Base-by-base conservation (phyloP, 2,113 vertebrate genomes). In the Syngnathus scovelli region DNA sequence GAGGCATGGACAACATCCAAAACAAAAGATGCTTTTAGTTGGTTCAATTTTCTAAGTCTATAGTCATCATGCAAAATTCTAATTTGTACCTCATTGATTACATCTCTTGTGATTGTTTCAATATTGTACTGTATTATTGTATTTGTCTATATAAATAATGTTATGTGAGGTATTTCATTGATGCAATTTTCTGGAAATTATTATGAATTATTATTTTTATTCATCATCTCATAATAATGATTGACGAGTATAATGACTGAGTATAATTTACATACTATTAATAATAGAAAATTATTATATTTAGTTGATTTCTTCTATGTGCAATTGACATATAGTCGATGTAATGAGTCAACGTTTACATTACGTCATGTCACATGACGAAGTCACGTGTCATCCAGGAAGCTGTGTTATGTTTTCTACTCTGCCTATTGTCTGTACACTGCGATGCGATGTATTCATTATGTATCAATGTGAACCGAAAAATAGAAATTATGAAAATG, bases 331-430 rank as follows among this genome's bases (percentile, higher is more conserved):
- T 27, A 27, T 27, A 33, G 27, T 33, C 3, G 27, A 33, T 3
- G 48, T 33, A 1, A 5, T 13, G n/a, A 54, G n/a, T 21, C 19
- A 66, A 16, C 18, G 36, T 54, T 39, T 54, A 11, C 37, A 11
- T 39, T 8, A 51, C 10, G 27, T 37, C 46, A 51, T 16, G 72
- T 86, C 82, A 85, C 82, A 36, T 86, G 84, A 4, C 1, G 0
- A 0, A 3, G 77, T 86, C 83, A 87, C 78, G 72, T 85, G 85
- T 1, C 15, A 0, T 66, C 0, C 39, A 59, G 88, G 85, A 85
- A 88, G 81, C 49, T 3, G 5, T 7, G 62, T 15, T 51, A 0
- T 16, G 2, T 79, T 79, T 73, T 81, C 73, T 82, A 80, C 62
- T 64, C 72, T 0, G 43, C 19, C 37, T 68, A 36, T 72, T 64